A percentile compares a stretch with the other conserved stretches of the same genome.
Conservation (phyloP, 2,113 vertebrate species). For the Phaethornis superciliosus region DNA sequence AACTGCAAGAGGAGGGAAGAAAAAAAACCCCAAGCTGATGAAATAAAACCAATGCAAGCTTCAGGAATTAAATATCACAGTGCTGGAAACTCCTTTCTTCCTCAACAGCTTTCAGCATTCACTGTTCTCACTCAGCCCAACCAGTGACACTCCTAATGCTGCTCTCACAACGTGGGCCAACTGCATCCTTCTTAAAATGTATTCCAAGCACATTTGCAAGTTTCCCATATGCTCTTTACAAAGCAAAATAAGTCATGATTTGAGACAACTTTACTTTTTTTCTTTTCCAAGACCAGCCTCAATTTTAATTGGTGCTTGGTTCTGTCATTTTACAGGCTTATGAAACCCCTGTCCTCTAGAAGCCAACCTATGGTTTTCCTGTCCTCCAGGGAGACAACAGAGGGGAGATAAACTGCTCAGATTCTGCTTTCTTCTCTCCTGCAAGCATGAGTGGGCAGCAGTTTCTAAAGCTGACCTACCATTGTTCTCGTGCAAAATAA, state of each 20-base stretch:
- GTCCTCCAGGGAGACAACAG: not conserved
- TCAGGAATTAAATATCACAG: not conserved
- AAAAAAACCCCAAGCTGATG: not conserved
- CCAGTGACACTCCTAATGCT: not conserved
- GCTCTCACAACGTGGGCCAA: not conserved
- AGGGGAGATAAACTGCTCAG: not conserved
- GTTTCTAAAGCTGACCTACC: constrained; percentile 56
- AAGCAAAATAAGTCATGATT: not conserved
- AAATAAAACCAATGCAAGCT: not conserved
- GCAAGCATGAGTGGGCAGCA: not conserved
- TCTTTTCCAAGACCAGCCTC: not conserved
- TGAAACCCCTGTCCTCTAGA: rapidly evolving
- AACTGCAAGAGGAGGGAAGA: constrained; percentile 74
- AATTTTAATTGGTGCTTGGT: not conserved
- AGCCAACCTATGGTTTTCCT: not conserved
- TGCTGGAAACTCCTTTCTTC: not conserved
- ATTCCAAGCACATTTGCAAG: not conserved
- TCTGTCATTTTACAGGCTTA: not conserved
- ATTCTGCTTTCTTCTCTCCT: not conserved
- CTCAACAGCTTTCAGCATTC: not conserved
- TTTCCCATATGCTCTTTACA: not conserved
- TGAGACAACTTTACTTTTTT: not conserved
- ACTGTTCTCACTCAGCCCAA: not conserved
- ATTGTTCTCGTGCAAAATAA: constrained; percentile 85
- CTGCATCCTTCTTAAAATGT: not conserved